phyloP scores from a whole-genome alignment of 1,140 invertebrate species.

The Micrasema minimum region DNA sequence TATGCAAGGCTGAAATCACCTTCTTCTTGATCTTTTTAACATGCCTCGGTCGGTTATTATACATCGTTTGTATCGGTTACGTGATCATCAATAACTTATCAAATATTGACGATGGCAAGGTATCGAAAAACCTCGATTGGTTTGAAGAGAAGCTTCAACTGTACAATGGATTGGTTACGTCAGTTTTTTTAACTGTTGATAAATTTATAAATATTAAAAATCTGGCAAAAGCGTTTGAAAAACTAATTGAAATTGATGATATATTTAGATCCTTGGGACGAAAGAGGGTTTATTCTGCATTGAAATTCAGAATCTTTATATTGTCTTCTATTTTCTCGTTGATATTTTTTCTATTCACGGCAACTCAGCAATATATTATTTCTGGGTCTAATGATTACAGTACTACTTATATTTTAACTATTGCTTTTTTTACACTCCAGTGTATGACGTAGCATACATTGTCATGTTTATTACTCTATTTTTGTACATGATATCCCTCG shows the following conservation, averaged over 20 bases:
- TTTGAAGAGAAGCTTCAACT: conserved; percentile 1
- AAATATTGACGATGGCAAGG: not conserved
- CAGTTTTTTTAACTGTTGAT: not conserved
- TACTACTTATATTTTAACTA: too few species aligned
- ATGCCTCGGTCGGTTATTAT: not conserved
- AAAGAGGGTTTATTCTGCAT: not conserved
- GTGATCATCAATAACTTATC: not conserved
- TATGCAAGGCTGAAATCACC: not conserved
- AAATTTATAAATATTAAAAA: not conserved
- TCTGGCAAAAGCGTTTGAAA: conserved; percentile 1
- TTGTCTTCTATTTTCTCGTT: not conserved
- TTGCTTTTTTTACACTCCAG: not conserved
- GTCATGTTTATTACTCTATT: not conserved
- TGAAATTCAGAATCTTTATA: not conserved
- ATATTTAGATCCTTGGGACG: not conserved
- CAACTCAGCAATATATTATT: not conserved
- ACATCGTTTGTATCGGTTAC: not conserved
- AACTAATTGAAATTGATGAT: not conserved
- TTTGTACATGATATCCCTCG: conserved; percentile 1
- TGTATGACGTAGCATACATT: not conserved
- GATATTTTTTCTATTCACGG: not conserved
- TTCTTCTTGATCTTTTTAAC: not conserved
- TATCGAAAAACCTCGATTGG: not conserved
- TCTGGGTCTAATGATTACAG: not conserved
- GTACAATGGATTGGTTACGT: not conserved